A percentile compares a stretch with the other conserved stretches of the same genome.
Evolutionary conservation across 2,797 vertebrate genomes (phyloP).

Genomic region (Paratrypauchen microcephalus): DNA sequence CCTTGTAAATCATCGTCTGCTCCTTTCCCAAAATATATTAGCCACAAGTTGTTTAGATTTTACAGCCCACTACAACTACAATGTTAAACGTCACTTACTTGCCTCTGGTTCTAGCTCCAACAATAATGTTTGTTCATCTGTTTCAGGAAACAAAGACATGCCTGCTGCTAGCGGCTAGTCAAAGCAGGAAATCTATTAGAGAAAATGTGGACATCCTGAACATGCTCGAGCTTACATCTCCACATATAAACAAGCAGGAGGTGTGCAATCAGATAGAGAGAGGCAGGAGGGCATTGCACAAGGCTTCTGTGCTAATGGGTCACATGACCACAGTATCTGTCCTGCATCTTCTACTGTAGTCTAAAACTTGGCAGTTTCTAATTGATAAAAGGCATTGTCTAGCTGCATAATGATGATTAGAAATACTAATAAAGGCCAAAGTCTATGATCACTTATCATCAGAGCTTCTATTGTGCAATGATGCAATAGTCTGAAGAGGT

Average conservation of each 20-base stretch:
- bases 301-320: constrained; percentile 37
- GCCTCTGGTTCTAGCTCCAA: constrained; percentile 63
- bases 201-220: constrained; percentile 56
- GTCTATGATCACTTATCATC: no score
- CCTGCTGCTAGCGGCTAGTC: constrained; percentile 62
- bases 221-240: constrained; percentile 36
- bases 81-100: constrained; percentile 46
- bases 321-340: constrained; percentile 17
- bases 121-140: constrained; percentile 76
- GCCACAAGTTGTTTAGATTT: constrained; percentile 43
- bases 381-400: no score
- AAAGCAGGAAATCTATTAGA: constrained; percentile 71
- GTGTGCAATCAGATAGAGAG: constrained; percentile 36
- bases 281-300: constrained; percentile 3
- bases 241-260: constrained; percentile 38
- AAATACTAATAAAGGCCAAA: no score
- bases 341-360: no score
- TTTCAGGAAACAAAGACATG: constrained; percentile 69
- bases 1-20: constrained; percentile 29
- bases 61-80: constrained; percentile 32
- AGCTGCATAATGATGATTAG: no score
- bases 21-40: constrained; percentile 43
- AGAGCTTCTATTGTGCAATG: no score
- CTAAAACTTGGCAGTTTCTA: no score
- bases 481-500: no score